phyloP scores from a whole-genome alignment of 2,113 vertebrate genomes.

The Eclectus roratus region DNA sequence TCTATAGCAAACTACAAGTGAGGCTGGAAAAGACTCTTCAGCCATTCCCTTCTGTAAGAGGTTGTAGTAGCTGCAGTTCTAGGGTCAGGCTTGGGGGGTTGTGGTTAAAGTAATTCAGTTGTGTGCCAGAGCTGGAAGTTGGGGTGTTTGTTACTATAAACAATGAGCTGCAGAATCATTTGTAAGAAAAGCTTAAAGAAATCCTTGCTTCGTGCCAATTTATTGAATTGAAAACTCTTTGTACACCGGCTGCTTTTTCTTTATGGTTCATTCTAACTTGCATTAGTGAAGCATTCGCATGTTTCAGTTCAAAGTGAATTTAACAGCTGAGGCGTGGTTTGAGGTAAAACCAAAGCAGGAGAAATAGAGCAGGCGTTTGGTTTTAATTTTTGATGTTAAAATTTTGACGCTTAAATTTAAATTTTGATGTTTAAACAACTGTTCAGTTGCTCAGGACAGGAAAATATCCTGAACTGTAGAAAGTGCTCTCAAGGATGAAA shows the following conservation, averaged over 20 bases:
- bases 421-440: no score
- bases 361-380: not conserved
- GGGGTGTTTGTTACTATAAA: not conserved
- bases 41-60: not conserved
- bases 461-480: not conserved
- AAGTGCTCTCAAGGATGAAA: not conserved
- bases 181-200: not conserved
- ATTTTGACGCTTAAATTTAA: no score
- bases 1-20: not conserved
- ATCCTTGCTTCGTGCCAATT: not conserved
- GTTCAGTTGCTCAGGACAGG: not conserved
- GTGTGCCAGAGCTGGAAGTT: not conserved
- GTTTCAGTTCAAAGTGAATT: not conserved
- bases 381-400: not conserved
- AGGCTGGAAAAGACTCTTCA: not conserved
- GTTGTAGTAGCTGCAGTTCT: not conserved
- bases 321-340: not conserved
- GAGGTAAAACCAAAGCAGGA: not conserved
- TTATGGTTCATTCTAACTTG: not conserved
- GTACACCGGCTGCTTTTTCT: not conserved
- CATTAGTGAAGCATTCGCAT: not conserved
- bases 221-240: not conserved
- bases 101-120: not conserved
- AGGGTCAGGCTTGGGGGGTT: not conserved
- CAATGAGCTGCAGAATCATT: not conserved